Conservation (phyloP, 2,797 vertebrate species). For the Sarcophilus harrisii region DNA sequence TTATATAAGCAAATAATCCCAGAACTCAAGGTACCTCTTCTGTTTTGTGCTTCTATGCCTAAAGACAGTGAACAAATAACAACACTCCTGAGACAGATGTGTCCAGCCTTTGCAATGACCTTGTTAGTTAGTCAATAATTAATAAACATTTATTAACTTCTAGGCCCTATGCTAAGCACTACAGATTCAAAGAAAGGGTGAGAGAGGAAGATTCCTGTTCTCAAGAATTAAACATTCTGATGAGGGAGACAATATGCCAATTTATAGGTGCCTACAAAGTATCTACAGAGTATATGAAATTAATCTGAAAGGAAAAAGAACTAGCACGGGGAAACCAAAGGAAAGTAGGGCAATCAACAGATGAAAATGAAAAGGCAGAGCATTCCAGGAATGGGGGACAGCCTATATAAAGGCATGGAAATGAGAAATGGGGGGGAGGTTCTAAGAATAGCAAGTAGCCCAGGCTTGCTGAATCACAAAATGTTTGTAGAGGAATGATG, state of each 20-base stretch:
- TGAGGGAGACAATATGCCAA: neutral
- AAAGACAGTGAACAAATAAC: neutral
- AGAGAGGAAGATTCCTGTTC: neutral
- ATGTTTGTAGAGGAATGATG: neutral
- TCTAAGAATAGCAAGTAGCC: neutral
- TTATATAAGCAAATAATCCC: neutral
- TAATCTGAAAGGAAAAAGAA: neutral
- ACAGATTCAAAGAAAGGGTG: neutral
- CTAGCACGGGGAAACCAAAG: neutral
- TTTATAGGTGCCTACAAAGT: neutral
- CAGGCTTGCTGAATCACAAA: neutral
- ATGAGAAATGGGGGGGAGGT: neutral
- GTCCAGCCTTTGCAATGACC: neutral
- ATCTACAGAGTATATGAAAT: neutral
- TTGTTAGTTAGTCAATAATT: neutral
- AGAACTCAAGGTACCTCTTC: neutral
- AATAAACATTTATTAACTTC: neutral
- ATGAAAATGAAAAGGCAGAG: neutral
- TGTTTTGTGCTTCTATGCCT: neutral
- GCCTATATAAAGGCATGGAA: neutral
- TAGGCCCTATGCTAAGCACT: neutral
- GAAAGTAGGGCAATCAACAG: neutral
- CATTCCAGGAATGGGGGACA: neutral
- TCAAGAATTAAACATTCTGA: neutral
- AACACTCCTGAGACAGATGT: neutral